Conservation (phyloP, 1,140 invertebrate genomes). For the Drosophila murphyi region DNA sequence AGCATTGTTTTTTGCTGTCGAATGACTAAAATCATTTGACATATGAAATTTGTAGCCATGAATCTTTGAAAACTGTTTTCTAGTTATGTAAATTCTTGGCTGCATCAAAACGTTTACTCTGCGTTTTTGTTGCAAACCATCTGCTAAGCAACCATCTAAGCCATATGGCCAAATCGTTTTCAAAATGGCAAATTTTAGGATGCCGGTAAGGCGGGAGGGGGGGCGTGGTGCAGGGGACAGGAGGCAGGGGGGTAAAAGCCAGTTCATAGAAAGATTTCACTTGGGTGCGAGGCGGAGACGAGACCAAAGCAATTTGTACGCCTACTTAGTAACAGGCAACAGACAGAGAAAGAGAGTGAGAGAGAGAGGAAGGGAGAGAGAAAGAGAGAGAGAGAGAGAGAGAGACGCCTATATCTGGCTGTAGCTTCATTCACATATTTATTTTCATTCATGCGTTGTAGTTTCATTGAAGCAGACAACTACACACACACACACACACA, state of each 20-base stretch:
- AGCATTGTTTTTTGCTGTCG: too few relatives aligned
- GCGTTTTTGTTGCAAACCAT: background rate
- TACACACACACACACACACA: constrained; percentile 13
- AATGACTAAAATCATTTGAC: background rate
- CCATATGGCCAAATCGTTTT: constrained; percentile 32
- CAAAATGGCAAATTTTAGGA: constrained; percentile 50
- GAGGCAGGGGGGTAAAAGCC: constrained; percentile 2
- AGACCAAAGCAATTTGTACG: constrained; percentile 72
- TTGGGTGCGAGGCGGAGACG: constrained; percentile 39
- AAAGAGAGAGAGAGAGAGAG: constrained; percentile 20
- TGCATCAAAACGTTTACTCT: background rate
- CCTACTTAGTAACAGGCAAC: constrained; percentile 47
- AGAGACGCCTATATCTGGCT: constrained; percentile 24
- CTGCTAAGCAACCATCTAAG: constrained; percentile 20
- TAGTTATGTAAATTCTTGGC: too few relatives aligned
- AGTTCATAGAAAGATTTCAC: constrained; percentile 64
- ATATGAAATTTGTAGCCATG: background rate
- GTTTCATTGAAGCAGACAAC: constrained; percentile 68
- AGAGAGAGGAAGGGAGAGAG: constrained; percentile 11
- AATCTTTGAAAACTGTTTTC: too few relatives aligned
- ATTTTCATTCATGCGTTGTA: constrained; percentile 65
- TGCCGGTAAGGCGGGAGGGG: background rate
- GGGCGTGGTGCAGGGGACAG: too few relatives aligned
- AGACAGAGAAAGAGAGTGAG: constrained; percentile 3
- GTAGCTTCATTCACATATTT: constrained; percentile 67